Evolutionary conservation across 2,113 vertebrate genomes (phyloP).

Genomic region (Alethe castanea): DNA sequence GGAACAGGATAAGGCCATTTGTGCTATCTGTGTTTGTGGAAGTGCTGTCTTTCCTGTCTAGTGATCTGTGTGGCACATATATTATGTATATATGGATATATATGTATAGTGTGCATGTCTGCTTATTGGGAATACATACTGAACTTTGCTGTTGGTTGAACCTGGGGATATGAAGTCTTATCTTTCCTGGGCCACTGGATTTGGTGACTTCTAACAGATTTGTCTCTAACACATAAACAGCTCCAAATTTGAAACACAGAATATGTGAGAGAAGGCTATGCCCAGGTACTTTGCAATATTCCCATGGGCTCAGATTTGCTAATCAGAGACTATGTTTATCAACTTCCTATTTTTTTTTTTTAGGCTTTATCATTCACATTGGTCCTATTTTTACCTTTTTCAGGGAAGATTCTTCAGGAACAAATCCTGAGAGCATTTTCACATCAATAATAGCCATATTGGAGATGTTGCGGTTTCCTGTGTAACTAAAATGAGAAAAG

Average conservation of each 20-base stretch:
- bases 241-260: neutral
- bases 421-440: conserved; percentile 76
- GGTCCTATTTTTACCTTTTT: conserved; percentile 44
- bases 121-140: neutral
- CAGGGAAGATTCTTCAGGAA: conserved; percentile 52
- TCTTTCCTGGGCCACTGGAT: neutral
- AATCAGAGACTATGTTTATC: neutral
- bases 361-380: neutral
- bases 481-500: conserved; percentile 55
- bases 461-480: conserved; percentile 34
- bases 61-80: neutral
- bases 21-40: neutral
- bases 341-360: neutral
- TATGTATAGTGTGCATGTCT: neutral
- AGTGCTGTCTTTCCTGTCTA: neutral
- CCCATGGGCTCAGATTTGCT: neutral
- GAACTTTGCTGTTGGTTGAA: neutral
- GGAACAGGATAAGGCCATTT: neutral
- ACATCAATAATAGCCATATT: conserved; percentile 72
- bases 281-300: neutral
- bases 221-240: neutral
- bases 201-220: neutral
- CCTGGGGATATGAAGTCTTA: neutral
- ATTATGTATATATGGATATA: too few relatives aligned
- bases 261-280: neutral